Conservation (phyloP, 1,140 invertebrate genomes). For the Tetramorium simillimum region DNA sequence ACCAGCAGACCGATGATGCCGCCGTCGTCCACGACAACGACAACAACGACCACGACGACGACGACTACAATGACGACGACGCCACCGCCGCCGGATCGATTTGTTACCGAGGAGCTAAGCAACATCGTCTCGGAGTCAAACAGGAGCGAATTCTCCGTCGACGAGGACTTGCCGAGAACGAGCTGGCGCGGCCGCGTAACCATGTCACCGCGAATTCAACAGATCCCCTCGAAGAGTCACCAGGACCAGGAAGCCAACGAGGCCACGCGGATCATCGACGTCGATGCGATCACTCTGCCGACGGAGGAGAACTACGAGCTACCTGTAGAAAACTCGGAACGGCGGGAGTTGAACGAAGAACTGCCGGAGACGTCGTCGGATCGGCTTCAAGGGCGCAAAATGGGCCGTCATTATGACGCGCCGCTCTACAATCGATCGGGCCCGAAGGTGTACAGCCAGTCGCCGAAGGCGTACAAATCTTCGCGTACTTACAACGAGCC, state of each 20-base stretch:
- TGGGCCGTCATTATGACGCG: conserved; percentile 81
- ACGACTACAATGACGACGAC: conserved; percentile 58
- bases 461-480: conserved; percentile 77
- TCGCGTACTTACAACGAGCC: conserved; percentile 84
- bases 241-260: neutral
- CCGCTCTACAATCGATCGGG: conserved; percentile 85
- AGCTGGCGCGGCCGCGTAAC: conserved; percentile 78
- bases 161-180: conserved; percentile 85
- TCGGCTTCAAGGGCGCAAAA: conserved; percentile 76
- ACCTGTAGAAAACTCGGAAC: conserved; percentile 75
- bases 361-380: conserved; percentile 70
- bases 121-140: conserved; percentile 86
- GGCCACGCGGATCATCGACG: neutral
- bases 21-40: conserved; percentile 12
- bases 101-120: conserved; percentile 84
- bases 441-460: conserved; percentile 83
- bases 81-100: conserved; percentile 66
- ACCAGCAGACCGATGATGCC: neutral
- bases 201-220: conserved; percentile 69
- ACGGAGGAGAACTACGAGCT: conserved; percentile 76
- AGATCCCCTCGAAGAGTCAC: neutral
- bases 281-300: conserved; percentile 61
- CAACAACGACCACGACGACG: conserved; percentile 50
- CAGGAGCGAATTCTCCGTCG: conserved; percentile 87
- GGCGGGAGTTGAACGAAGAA: conserved; percentile 75